Conservation (phyloP, 2,888 invertebrate genomes). For the Drosophila kuntzei region DNA sequence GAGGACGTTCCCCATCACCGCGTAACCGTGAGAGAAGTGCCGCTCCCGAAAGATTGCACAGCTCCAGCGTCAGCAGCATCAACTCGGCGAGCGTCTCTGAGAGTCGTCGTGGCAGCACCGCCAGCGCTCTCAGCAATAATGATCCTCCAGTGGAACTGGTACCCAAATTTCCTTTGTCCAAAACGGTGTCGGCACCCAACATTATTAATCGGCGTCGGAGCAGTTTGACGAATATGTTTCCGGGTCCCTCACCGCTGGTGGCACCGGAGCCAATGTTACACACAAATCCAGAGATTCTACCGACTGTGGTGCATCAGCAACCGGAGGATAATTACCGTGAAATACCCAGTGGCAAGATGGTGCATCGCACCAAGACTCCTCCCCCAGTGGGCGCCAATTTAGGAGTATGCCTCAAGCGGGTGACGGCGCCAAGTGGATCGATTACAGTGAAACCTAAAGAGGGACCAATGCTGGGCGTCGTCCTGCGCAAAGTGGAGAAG, state of each 20-base stretch:
- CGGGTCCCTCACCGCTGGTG: conserved; percentile 79
- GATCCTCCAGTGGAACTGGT: conserved; percentile 42
- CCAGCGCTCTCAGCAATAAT: conserved; percentile 60
- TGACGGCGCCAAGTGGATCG: conserved; percentile 82
- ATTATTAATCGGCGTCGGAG: conserved; percentile 77
- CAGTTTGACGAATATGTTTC: conserved; percentile 75
- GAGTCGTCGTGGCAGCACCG: conserved; percentile 75
- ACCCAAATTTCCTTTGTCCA: conserved; percentile 81
- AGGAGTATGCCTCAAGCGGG: conserved; percentile 83
- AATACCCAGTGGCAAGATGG: conserved; percentile 74
- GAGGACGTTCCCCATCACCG: conserved; percentile 75
- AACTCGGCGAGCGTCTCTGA: conserved; percentile 68
- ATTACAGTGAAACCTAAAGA: conserved; percentile 83
- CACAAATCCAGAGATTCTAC: conserved; percentile 67
- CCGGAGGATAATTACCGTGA: conserved; percentile 73
- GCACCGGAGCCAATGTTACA: conserved; percentile 76
- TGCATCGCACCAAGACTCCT: conserved; percentile 83
- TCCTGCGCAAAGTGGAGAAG: conserved; percentile 84
- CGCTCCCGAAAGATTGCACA: conserved; percentile 80
- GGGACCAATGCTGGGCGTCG: conserved; percentile 84
- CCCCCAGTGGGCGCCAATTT: conserved; percentile 84
- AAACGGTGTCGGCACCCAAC: conserved; percentile 80
- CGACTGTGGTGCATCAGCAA: conserved; percentile 40
- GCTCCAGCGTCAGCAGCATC: conserved; percentile 77
- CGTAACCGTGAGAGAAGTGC: conserved; percentile 71